phyloP scores from a whole-genome alignment of 2,888 invertebrate species.

The Bellardia pandia region DNA sequence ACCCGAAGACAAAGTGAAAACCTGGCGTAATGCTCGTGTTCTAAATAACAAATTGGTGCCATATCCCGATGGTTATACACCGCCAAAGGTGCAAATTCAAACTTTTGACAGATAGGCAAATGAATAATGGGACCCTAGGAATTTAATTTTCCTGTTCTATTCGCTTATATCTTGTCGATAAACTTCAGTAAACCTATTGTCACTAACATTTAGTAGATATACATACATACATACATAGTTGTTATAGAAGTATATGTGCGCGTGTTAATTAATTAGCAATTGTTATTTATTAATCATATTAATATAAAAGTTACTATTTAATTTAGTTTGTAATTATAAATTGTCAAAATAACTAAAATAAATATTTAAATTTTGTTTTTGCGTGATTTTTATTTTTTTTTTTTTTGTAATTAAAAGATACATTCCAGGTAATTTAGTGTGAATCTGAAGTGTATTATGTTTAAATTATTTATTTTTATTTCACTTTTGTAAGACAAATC shows the following conservation, averaged over 20 bases:
- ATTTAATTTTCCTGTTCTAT: conserved; percentile 2
- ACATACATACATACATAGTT: too few species aligned
- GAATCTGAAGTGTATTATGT: too few species aligned
- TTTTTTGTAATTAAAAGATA: neutral
- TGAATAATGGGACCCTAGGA: neutral
- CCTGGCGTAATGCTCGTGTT: conserved; percentile 94
- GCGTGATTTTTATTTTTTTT: neutral
- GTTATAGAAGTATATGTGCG: neutral
- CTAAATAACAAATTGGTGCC: conserved; percentile 93
- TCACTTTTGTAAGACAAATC: too few species aligned
- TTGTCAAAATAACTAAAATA: conserved; percentile 23
- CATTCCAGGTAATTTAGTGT: too few species aligned
- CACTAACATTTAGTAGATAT: conserved; percentile 53
- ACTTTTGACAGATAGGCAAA: conserved; percentile 79
- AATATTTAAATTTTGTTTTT: conserved; percentile 38
- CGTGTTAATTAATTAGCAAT: conserved; percentile 35
- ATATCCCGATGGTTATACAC: conserved; percentile 89
- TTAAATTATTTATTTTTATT: too few species aligned
- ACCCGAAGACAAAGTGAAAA: conserved; percentile 90
- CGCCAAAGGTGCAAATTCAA: conserved; percentile 85
- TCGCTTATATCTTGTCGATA: conserved; percentile 48
- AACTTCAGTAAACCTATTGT: conserved; percentile 42
- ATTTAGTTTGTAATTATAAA: conserved; percentile 38
- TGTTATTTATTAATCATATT: conserved; percentile 70
- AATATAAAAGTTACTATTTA: conserved; percentile 64